Conservation (phyloP, 2,797 vertebrate species). For the Hipposideros larvatus region DNA sequence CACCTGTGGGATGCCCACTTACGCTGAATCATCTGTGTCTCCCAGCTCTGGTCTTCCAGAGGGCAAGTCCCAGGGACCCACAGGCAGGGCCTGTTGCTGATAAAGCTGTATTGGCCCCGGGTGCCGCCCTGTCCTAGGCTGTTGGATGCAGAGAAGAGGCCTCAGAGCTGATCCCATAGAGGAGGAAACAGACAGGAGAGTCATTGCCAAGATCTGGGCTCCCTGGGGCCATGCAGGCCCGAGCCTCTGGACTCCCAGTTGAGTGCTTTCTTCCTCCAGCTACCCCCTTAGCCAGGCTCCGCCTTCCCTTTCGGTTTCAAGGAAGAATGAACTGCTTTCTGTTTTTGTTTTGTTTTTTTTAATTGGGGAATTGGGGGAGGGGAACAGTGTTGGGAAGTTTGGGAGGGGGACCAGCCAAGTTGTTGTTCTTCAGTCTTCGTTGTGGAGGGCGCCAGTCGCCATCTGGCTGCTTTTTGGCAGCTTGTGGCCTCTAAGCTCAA, state of each 20-base stretch:
- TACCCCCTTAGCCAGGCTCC: neutral
- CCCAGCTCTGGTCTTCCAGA: neutral
- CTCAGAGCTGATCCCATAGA: neutral
- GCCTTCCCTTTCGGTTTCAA: neutral
- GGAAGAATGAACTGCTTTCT: neutral
- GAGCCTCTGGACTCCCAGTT: neutral
- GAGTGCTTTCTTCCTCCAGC: neutral
- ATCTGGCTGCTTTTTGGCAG: too few species aligned
- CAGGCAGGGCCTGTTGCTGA: neutral
- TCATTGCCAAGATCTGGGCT: neutral
- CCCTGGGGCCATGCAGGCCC: accelerated
- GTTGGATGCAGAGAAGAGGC: neutral
- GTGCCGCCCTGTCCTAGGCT: neutral
- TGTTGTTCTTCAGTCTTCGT: too few species aligned
- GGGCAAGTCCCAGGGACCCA: neutral
- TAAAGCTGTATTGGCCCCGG: neutral
- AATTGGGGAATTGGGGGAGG: too few species aligned
- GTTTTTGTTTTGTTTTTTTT: too few species aligned
- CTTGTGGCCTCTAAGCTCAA: too few species aligned
- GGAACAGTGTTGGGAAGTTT: too few species aligned
- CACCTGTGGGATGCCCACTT: accelerated
- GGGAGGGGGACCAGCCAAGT: too few species aligned
- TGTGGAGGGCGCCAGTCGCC: too few species aligned
- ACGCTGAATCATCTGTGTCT: neutral
- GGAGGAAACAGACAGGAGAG: neutral